phyloP scores from a whole-genome alignment of 1,140 invertebrate species.

The Drosophila teissieri region DNA sequence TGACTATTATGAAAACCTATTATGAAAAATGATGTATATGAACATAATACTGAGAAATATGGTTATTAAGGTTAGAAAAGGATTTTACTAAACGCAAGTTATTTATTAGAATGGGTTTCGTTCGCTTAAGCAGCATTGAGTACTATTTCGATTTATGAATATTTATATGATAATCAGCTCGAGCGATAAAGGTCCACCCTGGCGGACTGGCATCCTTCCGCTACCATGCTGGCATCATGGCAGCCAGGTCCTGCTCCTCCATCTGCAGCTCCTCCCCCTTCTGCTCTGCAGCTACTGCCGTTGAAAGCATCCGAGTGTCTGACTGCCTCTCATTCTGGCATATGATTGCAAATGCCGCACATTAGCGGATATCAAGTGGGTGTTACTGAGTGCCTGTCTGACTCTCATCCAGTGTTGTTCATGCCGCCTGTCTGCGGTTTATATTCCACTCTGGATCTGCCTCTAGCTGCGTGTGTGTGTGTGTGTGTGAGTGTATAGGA shows the following conservation, averaged over 20 bases:
- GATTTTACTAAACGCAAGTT: no score
- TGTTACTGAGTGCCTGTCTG: conserved; percentile 76
- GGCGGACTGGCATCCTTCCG: conserved; percentile 42
- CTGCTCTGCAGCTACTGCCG: conserved; percentile 25
- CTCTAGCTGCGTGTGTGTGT: conserved; percentile 8
- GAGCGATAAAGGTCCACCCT: conserved; percentile 19
- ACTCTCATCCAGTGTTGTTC: conserved; percentile 31
- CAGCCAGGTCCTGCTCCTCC: background rate
- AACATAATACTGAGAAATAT: no score
- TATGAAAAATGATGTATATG: no score
- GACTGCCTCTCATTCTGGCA: conserved; percentile 60
- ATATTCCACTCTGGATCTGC: conserved; percentile 39
- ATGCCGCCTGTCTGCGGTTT: conserved; percentile 53
- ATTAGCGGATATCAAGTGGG: conserved; percentile 83
- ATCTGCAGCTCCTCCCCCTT: conserved; percentile 4
- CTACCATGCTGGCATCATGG: conserved; percentile 17
- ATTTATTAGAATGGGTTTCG: no score
- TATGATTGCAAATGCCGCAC: conserved; percentile 83
- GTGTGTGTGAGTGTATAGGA: background rate
- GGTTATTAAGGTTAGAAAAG: no score
- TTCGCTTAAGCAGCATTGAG: no score
- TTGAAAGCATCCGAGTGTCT: conserved; percentile 47
- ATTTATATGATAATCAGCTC: background rate
- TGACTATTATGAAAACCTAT: background rate
- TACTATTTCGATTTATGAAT: background rate